Conservation (phyloP, 2,113 vertebrate species). For the Ameiurus melas region DNA sequence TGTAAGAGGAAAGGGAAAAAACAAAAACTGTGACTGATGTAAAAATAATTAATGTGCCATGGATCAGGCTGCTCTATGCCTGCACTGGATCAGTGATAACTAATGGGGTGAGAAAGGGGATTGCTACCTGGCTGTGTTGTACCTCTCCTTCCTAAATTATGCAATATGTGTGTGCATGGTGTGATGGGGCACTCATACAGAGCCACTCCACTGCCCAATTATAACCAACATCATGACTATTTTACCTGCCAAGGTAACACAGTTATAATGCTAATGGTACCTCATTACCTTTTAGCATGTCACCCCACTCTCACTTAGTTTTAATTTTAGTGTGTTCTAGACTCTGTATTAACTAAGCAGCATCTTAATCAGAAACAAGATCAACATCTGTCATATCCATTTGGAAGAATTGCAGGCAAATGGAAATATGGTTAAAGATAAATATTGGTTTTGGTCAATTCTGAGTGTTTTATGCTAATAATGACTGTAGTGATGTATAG, state of each 20-base stretch:
- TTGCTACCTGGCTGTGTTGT: constrained; percentile 53
- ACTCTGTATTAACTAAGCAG: constrained; percentile 19
- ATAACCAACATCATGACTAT: constrained; percentile 47
- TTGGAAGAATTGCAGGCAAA: constrained; percentile 13
- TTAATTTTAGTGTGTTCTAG: constrained; percentile 17
- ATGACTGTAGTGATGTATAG: background rate
- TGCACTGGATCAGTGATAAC: constrained; percentile 43
- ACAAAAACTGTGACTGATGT: constrained; percentile 52
- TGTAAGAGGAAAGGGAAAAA: constrained; percentile 17
- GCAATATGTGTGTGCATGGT: constrained; percentile 43
- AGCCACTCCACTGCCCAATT: constrained; percentile 50
- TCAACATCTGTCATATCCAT: constrained; percentile 19
- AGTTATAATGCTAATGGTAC: constrained; percentile 51
- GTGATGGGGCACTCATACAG: constrained; percentile 45
- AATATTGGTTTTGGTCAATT: background rate
- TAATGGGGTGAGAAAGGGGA: constrained; percentile 59
- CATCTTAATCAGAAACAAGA: constrained; percentile 38
- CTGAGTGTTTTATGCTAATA: background rate
- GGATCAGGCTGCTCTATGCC: constrained; percentile 35
- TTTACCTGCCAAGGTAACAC: constrained; percentile 54
- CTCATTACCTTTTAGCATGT: constrained; percentile 42
- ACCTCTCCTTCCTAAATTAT: constrained; percentile 56
- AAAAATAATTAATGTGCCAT: constrained; percentile 54
- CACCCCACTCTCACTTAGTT: background rate
- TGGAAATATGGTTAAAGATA: background rate